Evolutionary conservation across 2,888 invertebrate species (phyloP).

Genomic region (Dorcus parallelipipedus): DNA sequence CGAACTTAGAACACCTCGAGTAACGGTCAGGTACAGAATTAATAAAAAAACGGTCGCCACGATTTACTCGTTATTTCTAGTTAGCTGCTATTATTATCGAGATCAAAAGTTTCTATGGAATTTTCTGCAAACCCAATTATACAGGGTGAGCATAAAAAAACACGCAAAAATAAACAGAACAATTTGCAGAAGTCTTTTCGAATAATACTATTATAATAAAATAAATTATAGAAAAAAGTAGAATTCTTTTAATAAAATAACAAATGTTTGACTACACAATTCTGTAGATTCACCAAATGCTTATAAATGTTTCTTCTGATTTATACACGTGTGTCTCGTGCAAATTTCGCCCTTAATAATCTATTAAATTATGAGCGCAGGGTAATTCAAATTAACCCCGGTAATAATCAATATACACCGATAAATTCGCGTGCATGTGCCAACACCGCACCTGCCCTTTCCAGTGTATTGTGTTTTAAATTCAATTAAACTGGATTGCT

Average conservation of each 20-base stretch:
- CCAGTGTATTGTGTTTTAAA: background rate
- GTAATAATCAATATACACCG: background rate
- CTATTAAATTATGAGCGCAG: slow-evolving; percentile 22
- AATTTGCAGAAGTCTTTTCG: too few relatives aligned
- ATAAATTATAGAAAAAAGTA: too few relatives aligned
- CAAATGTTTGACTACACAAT: too few relatives aligned
- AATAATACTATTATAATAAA: too few relatives aligned
- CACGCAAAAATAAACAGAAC: too few relatives aligned
- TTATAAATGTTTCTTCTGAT: too few relatives aligned
- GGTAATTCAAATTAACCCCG: slow-evolving; percentile 23
- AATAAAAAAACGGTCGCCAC: background rate
- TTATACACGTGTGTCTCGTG: too few relatives aligned
- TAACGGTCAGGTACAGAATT: background rate
- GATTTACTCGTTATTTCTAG: background rate
- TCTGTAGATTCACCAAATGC: too few relatives aligned
- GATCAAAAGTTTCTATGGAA: background rate
- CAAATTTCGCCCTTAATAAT: too few relatives aligned
- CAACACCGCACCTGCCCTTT: background rate
- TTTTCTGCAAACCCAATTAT: too few relatives aligned
- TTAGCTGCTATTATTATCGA: background rate
- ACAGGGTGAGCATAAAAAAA: too few relatives aligned
- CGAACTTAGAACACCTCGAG: background rate
- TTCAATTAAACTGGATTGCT: background rate
- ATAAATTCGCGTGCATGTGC: background rate
- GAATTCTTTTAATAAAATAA: too few relatives aligned